Evolutionary conservation across 2,113 vertebrate species (phyloP).

Genomic region (Macrotus californicus): DNA sequence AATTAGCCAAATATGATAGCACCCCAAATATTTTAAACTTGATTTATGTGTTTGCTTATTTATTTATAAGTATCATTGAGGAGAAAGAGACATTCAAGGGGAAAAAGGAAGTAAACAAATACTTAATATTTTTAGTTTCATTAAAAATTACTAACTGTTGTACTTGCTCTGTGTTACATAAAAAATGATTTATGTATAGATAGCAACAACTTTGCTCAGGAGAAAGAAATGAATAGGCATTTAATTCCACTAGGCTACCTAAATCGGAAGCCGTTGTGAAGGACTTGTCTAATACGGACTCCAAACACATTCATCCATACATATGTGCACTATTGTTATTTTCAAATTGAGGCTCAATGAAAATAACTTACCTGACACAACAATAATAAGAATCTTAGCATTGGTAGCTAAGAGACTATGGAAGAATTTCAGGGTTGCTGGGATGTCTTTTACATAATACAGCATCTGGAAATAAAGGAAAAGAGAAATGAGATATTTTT

Average conservation of each 20-base stretch:
- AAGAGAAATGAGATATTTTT: background rate
- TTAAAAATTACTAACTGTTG: background rate
- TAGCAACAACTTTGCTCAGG: background rate
- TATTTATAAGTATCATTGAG: background rate
- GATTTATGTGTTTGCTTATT: background rate
- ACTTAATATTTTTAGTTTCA: background rate
- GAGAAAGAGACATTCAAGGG: background rate
- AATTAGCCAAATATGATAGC: background rate
- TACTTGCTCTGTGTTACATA: background rate
- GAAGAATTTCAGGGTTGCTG: constrained; percentile 86
- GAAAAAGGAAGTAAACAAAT: background rate
- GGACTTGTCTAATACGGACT: background rate
- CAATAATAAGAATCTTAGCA: constrained; percentile 89
- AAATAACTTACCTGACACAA: constrained; percentile 88
- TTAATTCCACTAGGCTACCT: background rate
- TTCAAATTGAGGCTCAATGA: background rate
- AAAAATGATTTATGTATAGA: background rate
- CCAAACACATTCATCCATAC: background rate
- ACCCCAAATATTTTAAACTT: background rate
- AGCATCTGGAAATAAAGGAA: constrained; percentile 80
- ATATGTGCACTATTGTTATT: background rate
- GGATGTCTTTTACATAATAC: constrained; percentile 90
- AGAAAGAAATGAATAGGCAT: background rate
- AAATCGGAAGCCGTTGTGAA: background rate
- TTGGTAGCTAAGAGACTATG: constrained; percentile 83